Base-by-base conservation (phyloP, 2,888 invertebrate genomes). In the Imbricaverruca yamaguchii region DNA sequence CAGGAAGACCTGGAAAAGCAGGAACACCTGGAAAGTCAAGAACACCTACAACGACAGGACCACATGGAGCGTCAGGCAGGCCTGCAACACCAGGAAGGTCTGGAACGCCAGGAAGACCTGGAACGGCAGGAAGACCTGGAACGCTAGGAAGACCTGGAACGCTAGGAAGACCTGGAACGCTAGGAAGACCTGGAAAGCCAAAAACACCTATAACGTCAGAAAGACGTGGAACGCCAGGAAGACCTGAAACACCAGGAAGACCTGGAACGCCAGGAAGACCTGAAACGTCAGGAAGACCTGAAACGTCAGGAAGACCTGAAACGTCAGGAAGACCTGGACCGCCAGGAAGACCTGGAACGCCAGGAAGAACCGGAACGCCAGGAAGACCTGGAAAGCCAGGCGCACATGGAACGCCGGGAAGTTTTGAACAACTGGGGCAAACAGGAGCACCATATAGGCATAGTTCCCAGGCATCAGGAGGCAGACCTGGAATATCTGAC, bases 401-500 rank as follows among this genome's bases (percentile, higher is more conserved):
- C 39, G 23, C 67, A 39, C 39, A 39, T 39, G 39, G 39, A 39
- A 39, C 39, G 39, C 39, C 1, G 4, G 39, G 39, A 39, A 39
- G 67, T 55, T 55, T 81, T 78, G 81, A 80, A 67, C 82, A 82
- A 53, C 61, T 74, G 10, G 80, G 82, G 1, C 39, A 39, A 55
- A 81, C 80, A 56, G 78, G 69, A 23, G 39, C 39, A 39, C 39
- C 39, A 39, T 4, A 4, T 39, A 39, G 39, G 39, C 39, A 39
- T 4, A 39, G 39, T 39, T 1, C 4, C 39, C 39, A 39, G 39
- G 39, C 39, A 39, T 39, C 4, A 39, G 39, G 39, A 39, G 61
- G 81, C 21, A 81, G 80, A 53, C 55, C 61, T 61, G 81, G 82
- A 56, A 81, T 80, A 25, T 11, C 53, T 55, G 83, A 82, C n/a